Evolutionary conservation across 2,113 vertebrate species (phyloP).

Genomic region (Spilogale gracilis): DNA sequence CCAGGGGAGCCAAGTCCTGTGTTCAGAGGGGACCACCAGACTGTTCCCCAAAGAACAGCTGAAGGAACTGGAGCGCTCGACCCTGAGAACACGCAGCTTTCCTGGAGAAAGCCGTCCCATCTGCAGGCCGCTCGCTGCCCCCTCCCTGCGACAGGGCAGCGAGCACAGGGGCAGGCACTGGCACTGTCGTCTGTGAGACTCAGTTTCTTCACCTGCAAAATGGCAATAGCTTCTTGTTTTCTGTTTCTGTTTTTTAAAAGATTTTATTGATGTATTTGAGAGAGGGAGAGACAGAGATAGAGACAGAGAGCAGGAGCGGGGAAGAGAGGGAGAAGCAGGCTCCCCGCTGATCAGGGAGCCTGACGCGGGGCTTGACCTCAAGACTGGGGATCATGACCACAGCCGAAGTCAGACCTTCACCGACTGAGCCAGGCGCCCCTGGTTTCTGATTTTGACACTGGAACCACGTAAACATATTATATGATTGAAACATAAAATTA

Average conservation of each 20-base stretch:
- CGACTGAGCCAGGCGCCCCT: no score
- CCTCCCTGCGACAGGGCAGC: not conserved
- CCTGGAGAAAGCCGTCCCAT: not conserved
- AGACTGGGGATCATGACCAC: not conserved
- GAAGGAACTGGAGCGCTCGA: not conserved
- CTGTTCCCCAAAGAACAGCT: not conserved
- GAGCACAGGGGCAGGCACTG: not conserved
- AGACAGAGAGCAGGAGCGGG: no score
- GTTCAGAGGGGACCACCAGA: not conserved
- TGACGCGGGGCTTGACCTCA: no score
- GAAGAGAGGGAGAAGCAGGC: no score
- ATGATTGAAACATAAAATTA: constrained; percentile 39
- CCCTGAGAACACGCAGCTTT: not conserved
- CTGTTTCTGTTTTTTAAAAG: not conserved
- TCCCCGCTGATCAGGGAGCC: no score
- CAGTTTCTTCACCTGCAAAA: not conserved
- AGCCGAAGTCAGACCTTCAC: not conserved
- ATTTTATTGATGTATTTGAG: no score
- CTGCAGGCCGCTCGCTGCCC: not conserved
- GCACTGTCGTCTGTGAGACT: not conserved
- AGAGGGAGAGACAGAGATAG: no score
- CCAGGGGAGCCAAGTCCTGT: not conserved
- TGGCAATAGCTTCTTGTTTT: not conserved
- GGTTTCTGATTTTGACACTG: not conserved
- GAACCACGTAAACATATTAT: not conserved